Conservation (phyloP, 2,113 vertebrate genomes). For the Mystacornis crossleyi region DNA sequence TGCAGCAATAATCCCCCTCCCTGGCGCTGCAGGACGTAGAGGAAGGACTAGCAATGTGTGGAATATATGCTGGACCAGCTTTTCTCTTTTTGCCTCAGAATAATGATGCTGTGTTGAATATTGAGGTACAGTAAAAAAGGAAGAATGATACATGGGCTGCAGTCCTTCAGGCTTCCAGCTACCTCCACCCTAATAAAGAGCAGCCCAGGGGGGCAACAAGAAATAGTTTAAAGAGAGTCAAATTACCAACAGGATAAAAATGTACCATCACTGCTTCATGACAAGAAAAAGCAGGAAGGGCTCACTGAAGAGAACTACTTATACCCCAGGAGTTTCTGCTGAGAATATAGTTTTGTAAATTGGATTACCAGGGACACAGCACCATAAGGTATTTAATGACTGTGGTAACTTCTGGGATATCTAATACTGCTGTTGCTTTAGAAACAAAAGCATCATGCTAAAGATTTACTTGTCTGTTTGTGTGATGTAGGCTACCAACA, state of each 20-base stretch:
- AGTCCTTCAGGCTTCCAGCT: constrained; percentile 65
- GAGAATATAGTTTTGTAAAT: constrained; percentile 74
- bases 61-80: constrained; percentile 81
- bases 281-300: constrained; percentile 68
- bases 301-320: constrained; percentile 69
- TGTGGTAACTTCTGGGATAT: constrained; percentile 72
- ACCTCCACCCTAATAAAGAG: constrained; percentile 65
- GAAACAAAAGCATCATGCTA: constrained; percentile 40
- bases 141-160: constrained; percentile 63
- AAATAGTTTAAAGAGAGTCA: constrained; percentile 79
- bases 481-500: constrained; percentile 11
- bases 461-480: constrained; percentile 24
- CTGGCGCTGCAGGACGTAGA: constrained; percentile 72
- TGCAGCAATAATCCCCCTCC: constrained; percentile 79
- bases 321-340: constrained; percentile 73
- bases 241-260: constrained; percentile 74
- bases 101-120: constrained; percentile 80
- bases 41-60: constrained; percentile 75
- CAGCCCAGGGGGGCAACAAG: constrained; percentile 63
- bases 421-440: constrained; percentile 46
- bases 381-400: constrained; percentile 74
- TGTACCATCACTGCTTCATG: constrained; percentile 57
- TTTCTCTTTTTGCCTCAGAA: constrained; percentile 80
- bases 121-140: constrained; percentile 73
- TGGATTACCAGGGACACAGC: constrained; percentile 69